Evolutionary conservation across 2,113 vertebrate genomes (phyloP).

Genomic region (Dromiciops gliroides): DNA sequence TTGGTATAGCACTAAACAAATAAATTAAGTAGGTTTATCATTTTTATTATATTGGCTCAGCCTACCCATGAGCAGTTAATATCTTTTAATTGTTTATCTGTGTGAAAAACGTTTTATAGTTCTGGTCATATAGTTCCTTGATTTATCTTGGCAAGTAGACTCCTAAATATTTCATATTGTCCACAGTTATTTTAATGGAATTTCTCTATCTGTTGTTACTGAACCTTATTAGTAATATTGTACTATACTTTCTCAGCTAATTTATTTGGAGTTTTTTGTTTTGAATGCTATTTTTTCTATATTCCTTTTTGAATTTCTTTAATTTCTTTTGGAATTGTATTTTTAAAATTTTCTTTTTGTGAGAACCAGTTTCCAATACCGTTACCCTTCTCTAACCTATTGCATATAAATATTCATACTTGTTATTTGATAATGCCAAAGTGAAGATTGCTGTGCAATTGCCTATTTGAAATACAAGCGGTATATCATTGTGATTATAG

Average conservation of each 20-base stretch:
- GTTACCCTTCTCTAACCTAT: not conserved
- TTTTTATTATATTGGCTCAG: no score
- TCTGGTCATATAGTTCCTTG: no score
- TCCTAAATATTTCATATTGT: no score
- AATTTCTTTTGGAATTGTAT: not conserved
- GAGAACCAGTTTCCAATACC: not conserved
- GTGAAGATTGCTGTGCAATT: not conserved
- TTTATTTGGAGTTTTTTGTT: not conserved
- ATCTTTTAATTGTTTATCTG: no score
- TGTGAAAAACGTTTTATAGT: no score
- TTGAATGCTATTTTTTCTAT: not conserved
- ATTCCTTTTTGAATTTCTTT: not conserved
- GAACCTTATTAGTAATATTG: no score
- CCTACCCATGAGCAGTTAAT: no score
- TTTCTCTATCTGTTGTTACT: no score
- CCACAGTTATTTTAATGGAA: no score
- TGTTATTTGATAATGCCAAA: not conserved
- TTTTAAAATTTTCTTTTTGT: not conserved
- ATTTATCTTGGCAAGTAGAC: no score
- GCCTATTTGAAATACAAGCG: not conserved
- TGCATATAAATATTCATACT: not conserved
- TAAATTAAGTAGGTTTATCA: no score
- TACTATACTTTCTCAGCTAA: not conserved
- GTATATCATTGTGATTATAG: not conserved
- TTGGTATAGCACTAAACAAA: no score